A percentile compares a stretch with the other conserved stretches of the same genome.
These are phyloP conservation scores for Neotragus moschatus DNA, from an alignment of 2,113 vertebrate species.

Conservation along the genomic window DNA sequence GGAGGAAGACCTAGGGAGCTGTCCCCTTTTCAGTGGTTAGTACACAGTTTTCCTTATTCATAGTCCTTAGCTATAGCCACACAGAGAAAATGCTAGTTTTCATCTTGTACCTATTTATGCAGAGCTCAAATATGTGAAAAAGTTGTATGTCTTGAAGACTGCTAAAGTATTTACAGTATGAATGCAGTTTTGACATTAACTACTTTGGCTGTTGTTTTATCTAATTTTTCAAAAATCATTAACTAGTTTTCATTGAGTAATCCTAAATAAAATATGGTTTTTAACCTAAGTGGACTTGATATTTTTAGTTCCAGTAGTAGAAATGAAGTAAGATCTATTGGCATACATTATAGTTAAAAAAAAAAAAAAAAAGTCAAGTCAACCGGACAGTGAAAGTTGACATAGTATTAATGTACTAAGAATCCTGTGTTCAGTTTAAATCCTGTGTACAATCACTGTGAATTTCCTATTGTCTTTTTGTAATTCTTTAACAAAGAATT, in stretches of 20 bases:
- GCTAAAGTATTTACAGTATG: not conserved
- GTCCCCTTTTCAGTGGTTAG: not conserved
- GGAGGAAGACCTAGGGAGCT: not conserved
- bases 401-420: slow-evolving; percentile 31
- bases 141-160: not conserved
- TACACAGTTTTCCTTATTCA: not conserved
- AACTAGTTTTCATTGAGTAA: slow-evolving; percentile 29
- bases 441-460: slow-evolving; percentile 45
- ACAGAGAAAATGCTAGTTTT: not conserved
- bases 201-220: slow-evolving; percentile 32
- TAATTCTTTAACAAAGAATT: slow-evolving; percentile 36
- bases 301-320: slow-evolving; percentile 18
- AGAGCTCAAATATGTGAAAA: not conserved
- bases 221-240: not conserved
- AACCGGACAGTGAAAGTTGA: not conserved
- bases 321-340: not conserved
- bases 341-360: not conserved
- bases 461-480: slow-evolving; percentile 38
- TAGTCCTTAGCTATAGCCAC: not conserved
- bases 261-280: not conserved
- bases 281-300: not conserved
- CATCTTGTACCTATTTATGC: not conserved
- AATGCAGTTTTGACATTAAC: not conserved
- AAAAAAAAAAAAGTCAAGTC: not conserved
- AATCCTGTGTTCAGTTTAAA: slow-evolving; percentile 35